Evolutionary conservation across 2,888 invertebrate genomes (phyloP).

Genomic region (Schizotus pectinicornis): DNA sequence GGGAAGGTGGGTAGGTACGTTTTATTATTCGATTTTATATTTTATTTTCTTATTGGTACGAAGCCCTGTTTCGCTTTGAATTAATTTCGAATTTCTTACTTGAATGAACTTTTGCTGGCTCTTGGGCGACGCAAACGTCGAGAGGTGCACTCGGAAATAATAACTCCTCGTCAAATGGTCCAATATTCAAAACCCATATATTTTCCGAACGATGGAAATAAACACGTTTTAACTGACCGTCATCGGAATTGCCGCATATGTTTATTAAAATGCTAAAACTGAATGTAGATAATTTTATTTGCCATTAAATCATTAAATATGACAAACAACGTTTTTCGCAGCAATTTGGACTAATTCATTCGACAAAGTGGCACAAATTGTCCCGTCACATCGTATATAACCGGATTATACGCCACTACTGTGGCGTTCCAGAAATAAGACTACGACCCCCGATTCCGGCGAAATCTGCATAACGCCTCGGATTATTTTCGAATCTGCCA

Average conservation of each 20-base stretch:
- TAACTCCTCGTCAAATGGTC: conserved; percentile 1
- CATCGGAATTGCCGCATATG: conserved; percentile 24
- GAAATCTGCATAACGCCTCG: no score
- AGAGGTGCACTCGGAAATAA: conserved; percentile 19
- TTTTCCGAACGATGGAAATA: conserved; percentile 23
- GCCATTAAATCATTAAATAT: conserved; percentile 32
- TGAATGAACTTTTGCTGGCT: conserved; percentile 26
- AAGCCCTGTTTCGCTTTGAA: conserved; percentile 41
- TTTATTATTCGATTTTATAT: conserved; percentile 55
- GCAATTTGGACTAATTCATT: conserved; percentile 28
- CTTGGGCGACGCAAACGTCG: conserved; percentile 4
- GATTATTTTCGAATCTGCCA: neutral
- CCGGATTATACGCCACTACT: neutral
- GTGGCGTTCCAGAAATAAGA: no score
- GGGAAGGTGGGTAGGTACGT: conserved; percentile 39
- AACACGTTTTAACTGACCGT: conserved; percentile 7
- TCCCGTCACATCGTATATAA: conserved; percentile 5
- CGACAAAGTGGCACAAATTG: conserved; percentile 22
- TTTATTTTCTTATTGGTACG: conserved; percentile 49
- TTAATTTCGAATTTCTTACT: conserved; percentile 44
- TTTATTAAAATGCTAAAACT: conserved; percentile 32
- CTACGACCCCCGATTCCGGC: no score
- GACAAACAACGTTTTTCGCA: conserved; percentile 29
- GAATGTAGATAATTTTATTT: conserved; percentile 32
- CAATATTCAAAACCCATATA: conserved; percentile 9